Conservation (phyloP, 2,888 invertebrate genomes). For the Drosophila neotestacea region DNA sequence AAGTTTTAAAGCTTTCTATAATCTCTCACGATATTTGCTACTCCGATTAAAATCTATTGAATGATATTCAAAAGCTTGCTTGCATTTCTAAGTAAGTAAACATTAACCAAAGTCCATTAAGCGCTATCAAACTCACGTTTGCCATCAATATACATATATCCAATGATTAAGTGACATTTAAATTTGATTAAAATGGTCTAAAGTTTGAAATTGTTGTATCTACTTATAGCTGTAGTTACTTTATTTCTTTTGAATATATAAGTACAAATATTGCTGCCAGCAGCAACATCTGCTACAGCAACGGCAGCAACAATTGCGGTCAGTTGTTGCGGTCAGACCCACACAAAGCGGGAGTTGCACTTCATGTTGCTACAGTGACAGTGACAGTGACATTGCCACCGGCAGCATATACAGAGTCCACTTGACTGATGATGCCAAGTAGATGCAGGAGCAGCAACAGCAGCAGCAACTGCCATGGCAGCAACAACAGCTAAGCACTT, state of each 20-base stretch:
- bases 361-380: conserved; percentile 13
- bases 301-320: conserved; percentile 38
- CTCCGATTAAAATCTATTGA: too few relatives aligned
- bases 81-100: too few relatives aligned
- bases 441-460: conserved; percentile 31
- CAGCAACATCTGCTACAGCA: neutral
- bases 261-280: neutral
- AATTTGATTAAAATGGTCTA: neutral
- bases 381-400: conserved; percentile 53
- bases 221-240: neutral
- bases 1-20: too few relatives aligned
- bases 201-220: neutral
- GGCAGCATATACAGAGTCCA: conserved; percentile 22
- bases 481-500: conserved; percentile 48
- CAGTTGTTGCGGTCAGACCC: conserved; percentile 23
- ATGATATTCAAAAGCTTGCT: too few relatives aligned
- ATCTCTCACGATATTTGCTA: too few relatives aligned
- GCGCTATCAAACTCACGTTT: neutral
- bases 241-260: neutral
- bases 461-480: conserved; percentile 6
- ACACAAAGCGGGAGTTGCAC: conserved; percentile 16
- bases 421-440: conserved; percentile 64
- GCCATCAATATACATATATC: conserved; percentile 5
- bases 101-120: too few relatives aligned
- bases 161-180: conserved; percentile 4